Evolutionary conservation across 2,113 vertebrate genomes (phyloP).

Genomic region (Bos javanicus): DNA sequence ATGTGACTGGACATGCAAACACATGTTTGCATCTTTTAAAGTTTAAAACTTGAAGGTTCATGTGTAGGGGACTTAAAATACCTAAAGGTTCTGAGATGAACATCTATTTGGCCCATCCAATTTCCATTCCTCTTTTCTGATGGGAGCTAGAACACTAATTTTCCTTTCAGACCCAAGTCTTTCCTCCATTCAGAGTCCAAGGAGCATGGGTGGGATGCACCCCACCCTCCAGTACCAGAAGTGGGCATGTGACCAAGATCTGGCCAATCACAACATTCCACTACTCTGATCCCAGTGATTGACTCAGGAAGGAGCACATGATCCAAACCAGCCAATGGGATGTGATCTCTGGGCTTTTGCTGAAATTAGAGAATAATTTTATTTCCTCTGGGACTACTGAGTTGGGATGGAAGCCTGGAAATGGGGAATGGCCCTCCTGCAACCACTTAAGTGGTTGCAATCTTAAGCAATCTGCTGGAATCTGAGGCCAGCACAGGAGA

Average conservation of each 20-base stretch:
- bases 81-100: not conserved
- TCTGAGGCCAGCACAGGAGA: not conserved
- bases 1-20: not conserved
- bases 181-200: too few relatives aligned
- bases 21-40: not conserved
- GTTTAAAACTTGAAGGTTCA: not conserved
- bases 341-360: not conserved
- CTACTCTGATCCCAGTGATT: too few relatives aligned
- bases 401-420: not conserved
- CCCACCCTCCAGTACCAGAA: not conserved
- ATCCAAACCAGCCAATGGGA: not conserved
- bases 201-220: not conserved
- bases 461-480: not conserved
- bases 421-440: not conserved
- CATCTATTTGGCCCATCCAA: not conserved
- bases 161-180: not conserved
- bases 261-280: not conserved
- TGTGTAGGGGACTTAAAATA: not conserved
- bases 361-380: not conserved
- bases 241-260: not conserved
- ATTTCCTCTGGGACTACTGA: too few relatives aligned
- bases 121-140: not conserved
- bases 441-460: not conserved
- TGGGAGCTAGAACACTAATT: not conserved
- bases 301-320: not conserved